A percentile compares a stretch with the other conserved stretches of the same genome.
Conservation (phyloP, 2,888 invertebrate species). For the Polyommatus iphigenia region DNA sequence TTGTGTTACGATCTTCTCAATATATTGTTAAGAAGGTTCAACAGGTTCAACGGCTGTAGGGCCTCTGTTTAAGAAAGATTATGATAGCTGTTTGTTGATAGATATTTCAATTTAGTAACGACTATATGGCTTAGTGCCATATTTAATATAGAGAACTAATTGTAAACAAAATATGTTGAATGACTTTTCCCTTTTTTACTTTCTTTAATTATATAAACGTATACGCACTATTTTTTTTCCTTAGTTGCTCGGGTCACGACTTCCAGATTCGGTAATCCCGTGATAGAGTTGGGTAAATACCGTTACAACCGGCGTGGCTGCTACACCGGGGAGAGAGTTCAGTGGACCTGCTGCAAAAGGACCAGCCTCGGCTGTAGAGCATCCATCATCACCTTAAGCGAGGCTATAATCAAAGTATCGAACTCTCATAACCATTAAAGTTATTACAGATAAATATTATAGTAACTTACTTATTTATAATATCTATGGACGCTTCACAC, state of each 20-base stretch:
- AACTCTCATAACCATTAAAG: constrained; percentile 46
- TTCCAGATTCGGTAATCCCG: constrained; percentile 45
- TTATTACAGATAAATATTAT: background rate
- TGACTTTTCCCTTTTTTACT: background rate
- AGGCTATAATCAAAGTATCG: constrained; percentile 40
- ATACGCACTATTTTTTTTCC: background rate
- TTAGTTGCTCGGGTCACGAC: background rate
- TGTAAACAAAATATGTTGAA: too few relatives aligned
- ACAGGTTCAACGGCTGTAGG: too few relatives aligned
- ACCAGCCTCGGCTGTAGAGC: constrained; percentile 46
- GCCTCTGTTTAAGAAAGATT: too few relatives aligned
- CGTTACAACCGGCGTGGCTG: constrained; percentile 40
- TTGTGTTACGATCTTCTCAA: too few relatives aligned
- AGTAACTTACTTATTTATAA: background rate
- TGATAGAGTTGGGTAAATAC: constrained; percentile 38
- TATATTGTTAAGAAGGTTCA: too few relatives aligned
- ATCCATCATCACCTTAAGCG: constrained; percentile 44
- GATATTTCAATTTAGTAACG: too few relatives aligned
- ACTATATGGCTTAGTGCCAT: background rate
- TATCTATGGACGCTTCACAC: too few relatives aligned
- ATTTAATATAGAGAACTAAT: background rate
- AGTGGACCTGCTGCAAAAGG: constrained; percentile 49
- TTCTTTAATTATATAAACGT: background rate
- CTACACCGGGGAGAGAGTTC: constrained; percentile 40
- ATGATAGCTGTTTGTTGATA: too few relatives aligned